Evolutionary conservation across 2,888 invertebrate genomes (phyloP).

Genomic region (Acleris sparsana): DNA sequence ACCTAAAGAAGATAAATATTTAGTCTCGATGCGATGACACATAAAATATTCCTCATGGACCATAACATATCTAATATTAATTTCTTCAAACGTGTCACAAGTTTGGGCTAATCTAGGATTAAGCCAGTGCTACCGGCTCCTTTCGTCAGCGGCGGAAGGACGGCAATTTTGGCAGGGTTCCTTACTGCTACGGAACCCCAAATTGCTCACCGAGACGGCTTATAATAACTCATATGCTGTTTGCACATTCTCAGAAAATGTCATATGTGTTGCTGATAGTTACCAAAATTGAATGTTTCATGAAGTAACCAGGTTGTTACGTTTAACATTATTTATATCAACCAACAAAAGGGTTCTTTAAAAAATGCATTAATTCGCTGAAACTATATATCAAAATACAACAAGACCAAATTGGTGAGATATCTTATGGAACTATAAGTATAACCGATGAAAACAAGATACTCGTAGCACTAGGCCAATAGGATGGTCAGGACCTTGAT

Average conservation of each 20-base stretch:
- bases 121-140: slow-evolving; percentile 39
- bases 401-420: no score
- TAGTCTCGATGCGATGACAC: neutral
- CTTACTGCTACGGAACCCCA: slow-evolving; percentile 69
- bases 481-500: no score
- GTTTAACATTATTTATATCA: slow-evolving; percentile 13
- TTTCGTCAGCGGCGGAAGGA: slow-evolving; percentile 61
- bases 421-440: no score
- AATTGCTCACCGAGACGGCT: slow-evolving; percentile 73
- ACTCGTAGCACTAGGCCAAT: no score
- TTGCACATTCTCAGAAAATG: slow-evolving; percentile 56
- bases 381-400: slow-evolving; percentile 13
- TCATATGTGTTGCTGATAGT: slow-evolving; percentile 51
- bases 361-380: slow-evolving; percentile 1
- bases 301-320: slow-evolving; percentile 3
- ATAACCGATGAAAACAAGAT: no score
- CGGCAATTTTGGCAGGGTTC: slow-evolving; percentile 74
- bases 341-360: neutral
- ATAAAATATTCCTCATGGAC: neutral
- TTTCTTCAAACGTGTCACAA: no score
- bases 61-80: no score
- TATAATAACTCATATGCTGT: slow-evolving; percentile 69
- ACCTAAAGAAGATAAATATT: no score
- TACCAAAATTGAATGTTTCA: slow-evolving; percentile 34
- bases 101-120: slow-evolving; percentile 50